Evolutionary conservation across 2,113 vertebrate species (phyloP).

Genomic region (Theropithecus gelada): DNA sequence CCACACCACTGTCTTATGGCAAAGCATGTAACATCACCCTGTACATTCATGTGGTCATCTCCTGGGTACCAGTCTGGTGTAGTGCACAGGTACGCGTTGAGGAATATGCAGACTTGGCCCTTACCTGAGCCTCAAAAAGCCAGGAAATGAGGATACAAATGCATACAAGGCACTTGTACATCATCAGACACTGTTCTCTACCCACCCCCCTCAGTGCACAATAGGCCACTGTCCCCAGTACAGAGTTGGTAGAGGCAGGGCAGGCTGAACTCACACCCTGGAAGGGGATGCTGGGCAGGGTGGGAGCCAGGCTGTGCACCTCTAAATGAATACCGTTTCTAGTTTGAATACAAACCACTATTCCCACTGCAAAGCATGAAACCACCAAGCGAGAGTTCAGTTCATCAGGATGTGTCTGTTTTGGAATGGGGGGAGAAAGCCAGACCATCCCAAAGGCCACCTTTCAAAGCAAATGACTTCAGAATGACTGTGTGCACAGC

Average conservation of each 20-base stretch:
- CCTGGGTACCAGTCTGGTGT: neutral
- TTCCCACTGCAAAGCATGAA: neutral
- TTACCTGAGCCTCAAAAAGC: neutral
- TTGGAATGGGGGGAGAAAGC: too few relatives aligned
- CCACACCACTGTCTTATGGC: accelerated
- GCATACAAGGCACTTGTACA: accelerated
- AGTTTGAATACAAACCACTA: neutral
- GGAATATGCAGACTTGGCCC: neutral
- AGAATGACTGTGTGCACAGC: too few relatives aligned
- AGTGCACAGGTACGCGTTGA: accelerated
- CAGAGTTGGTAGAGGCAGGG: too few relatives aligned
- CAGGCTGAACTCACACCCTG: neutral
- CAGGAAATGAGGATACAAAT: neutral
- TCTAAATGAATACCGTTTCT: neutral
- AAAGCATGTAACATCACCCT: accelerated
- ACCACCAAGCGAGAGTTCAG: neutral
- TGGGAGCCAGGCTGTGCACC: neutral
- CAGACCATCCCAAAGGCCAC: neutral
- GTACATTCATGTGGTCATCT: accelerated
- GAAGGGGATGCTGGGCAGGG: neutral
- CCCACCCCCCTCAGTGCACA: too few relatives aligned
- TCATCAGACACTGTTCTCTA: accelerated
- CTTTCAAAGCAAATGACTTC: neutral
- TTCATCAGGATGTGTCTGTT: too few relatives aligned
- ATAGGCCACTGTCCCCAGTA: neutral